Base-by-base conservation (phyloP, 2,113 vertebrate genomes). In the Australoheros scitulus region DNA sequence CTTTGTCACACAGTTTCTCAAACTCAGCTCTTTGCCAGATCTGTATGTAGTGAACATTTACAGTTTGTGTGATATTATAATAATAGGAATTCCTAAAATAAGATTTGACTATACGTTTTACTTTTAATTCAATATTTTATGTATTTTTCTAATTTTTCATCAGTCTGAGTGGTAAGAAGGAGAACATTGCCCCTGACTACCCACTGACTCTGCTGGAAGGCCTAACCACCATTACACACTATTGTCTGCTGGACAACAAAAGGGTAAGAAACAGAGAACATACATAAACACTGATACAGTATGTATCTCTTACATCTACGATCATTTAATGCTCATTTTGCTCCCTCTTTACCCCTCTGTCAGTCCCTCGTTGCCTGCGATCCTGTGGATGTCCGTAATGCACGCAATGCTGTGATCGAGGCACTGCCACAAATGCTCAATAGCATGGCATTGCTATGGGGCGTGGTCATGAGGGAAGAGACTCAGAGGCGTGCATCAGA, bases 161-260 rank as follows among this genome's bases (percentile, higher is more conserved):
- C 90, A 98, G 97, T 84, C 77, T 93, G 9, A 95, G 93, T 89
- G 93, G 94, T 29, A 97, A 95, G 94, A 97, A 93, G 86, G 98
- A 99, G 92, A 99, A 98, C 85, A 96, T 99, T 79, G 96, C 98
- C 0, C 98, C 98, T 22, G 98, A 99, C 93, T 99, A 99, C 78
- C 97, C 97, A 17, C 94, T 99, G 34, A 99, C 97, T 24, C 96
- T 99, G 22, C 84, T 99, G 63, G 98, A 99, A 95, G 98, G 98
- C 11, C 95, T 99, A 68, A 99, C 97, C 60, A 96, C 96, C 59
- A 98, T 99, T 20, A 94, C 97, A 81, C 98, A 99, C 88, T 98
- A 97, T 79, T 99, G 98, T 92, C 96, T 99, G 41, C 89, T 99
- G 92, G 98, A 99, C 86, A 96, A 97, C 76, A 98, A 96, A 93